Conservation (phyloP, 2,113 vertebrate species). For the Heptranchias perlo region DNA sequence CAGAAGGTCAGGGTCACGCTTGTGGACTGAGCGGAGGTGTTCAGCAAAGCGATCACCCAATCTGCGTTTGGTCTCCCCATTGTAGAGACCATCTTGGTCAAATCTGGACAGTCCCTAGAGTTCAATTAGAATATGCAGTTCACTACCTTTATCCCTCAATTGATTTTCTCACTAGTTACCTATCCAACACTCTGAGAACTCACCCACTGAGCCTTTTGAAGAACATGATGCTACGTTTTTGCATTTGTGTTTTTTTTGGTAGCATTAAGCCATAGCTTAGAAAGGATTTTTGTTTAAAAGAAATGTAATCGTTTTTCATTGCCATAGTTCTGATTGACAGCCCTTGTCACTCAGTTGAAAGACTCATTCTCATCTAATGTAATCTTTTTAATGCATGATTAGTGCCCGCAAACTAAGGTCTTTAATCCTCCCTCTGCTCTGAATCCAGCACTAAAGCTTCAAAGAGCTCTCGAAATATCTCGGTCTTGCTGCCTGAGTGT, state of each 20-base stretch:
- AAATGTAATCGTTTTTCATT: neutral
- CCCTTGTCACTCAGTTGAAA: slow-evolving; percentile 3
- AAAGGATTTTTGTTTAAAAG: neutral
- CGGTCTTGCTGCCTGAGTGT: neutral
- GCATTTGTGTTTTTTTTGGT: neutral
- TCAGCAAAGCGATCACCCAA: neutral
- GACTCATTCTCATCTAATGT: slow-evolving; percentile 12
- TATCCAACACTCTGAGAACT: neutral
- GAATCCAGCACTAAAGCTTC: slow-evolving; percentile 22
- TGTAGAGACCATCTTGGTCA: neutral
- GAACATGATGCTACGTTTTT: neutral
- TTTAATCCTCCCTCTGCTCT: slow-evolving; percentile 12
- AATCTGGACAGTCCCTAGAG: neutral
- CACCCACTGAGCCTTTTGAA: neutral
- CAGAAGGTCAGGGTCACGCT: neutral
- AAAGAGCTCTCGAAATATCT: neutral
- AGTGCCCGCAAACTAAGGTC: neutral
- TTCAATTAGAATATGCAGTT: neutral
- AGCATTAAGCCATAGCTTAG: neutral
- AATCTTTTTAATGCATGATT: slow-evolving; percentile 28
- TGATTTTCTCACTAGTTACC: neutral
- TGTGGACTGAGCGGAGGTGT: neutral
- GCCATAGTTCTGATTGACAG: neutral
- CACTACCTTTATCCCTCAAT: neutral
- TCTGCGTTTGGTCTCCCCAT: neutral